Base-by-base conservation (phyloP, 2,113 vertebrate species). In the Pluvialis apricaria region DNA sequence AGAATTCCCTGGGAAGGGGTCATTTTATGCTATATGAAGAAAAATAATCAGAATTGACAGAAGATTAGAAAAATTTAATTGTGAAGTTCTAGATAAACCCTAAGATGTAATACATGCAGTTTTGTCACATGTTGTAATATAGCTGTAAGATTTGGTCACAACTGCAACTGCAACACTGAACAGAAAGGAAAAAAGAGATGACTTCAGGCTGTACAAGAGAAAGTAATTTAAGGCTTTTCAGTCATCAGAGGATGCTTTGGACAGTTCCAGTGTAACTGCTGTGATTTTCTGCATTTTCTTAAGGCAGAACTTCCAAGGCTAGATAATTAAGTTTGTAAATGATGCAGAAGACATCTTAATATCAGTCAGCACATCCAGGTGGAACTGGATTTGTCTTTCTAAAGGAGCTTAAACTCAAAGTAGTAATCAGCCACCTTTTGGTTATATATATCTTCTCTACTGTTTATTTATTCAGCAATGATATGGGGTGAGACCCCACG, bases 251-350 rank as follows among this genome's bases (percentile, higher is more conserved):
- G 31, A 22, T 47, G 57, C 13, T 49, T 47, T 58, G 40, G 61
- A 54, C 72, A 8, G 26, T 87, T 55, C 40, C 42, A 45, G 6
- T 68, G 28, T 42, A 58, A 89, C 55, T 58, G 38, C 62, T 81
- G 57, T 47, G 22, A 49, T 89, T 61, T 82, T 70, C 57, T 88
- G 21, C 51, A 13, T 84, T 80, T 92, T 54, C 29, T 84, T 47
- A 42, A 38, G 55, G 69, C 55, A 82, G 36, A 31, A 78, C 71
- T 91, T 93, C 62, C 78, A 36, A 60, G 49, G 66, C 4, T n/a
- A 72, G 26, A 45, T 86, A 90, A 85, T 97, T 87, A 88, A 89
- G 54, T 86, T 64, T 82, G 11, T n/a, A 94, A 93, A 92, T 51
- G 15, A 79, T 96, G 90, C 52, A 65, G 86, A 91, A 95, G 42